Evolutionary conservation across 2,888 invertebrate species (phyloP), one percentile per base, ranked within the genome.

Genomic region (Linnaemya vulpina): DNA sequence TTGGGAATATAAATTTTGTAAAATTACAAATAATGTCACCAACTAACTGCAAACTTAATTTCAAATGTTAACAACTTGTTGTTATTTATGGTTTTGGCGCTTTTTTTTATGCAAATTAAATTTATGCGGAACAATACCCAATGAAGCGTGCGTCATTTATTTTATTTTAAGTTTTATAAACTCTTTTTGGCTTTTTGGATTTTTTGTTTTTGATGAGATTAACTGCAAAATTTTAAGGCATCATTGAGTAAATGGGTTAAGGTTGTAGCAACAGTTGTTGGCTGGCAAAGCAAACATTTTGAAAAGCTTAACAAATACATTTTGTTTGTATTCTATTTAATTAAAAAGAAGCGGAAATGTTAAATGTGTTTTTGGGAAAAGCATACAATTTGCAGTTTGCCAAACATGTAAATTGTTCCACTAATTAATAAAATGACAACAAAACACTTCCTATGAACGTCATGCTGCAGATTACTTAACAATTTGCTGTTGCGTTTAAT

Each of bases 191-290:
- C n/a, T n/a, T n/a, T n/a, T n/a, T n/a, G n/a, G n/a, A n/a, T n/a
- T 22, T 49, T 49, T 60, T 30, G 40, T 67, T 83, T 68, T 60
- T 53, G 73, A 71, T 76, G 70, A 75, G 25, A 70, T 77, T 73
- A 65, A 51, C 40, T 63, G 67, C 43, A 68, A 30, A 30, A 11
- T 68, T 49, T 77, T n/a, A 20, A 55, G 55, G 74, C 78, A 55
- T 83, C 78, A 74, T 46, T 83, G 78, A 58, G 15, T 79, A 83
- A 78, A 25, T 68, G n/a, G 83, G 83, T 75, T 53, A 83, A 83
- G 83, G 83, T 83, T 83, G 55, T 49, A 9, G 15, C 38, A 40
- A 35, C 9, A 62, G 65, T 74, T 79, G 65, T 74, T 79, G 58
- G 20, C 15, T n/a, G 20, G 10, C n/a, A 17, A 15, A 25, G 5